A percentile compares a stretch with the other conserved stretches of the same genome.
Conservation (phyloP, 2,888 invertebrate genomes). For the Timandra comae region DNA sequence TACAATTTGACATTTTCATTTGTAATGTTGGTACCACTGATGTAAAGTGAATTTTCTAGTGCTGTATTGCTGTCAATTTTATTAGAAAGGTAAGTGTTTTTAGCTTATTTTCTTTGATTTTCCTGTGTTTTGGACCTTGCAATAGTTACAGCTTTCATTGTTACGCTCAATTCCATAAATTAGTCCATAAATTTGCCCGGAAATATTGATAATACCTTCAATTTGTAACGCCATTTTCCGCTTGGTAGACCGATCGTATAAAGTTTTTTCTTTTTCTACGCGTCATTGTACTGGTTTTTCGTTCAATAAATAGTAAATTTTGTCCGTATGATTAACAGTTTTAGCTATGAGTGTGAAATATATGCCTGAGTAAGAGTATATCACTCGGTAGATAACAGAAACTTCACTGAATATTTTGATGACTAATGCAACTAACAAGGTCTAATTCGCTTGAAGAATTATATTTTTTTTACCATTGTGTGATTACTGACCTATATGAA, state of each 20-base stretch:
- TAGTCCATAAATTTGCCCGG: constrained; percentile 2
- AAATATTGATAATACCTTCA: constrained; percentile 38
- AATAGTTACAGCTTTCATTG: constrained; percentile 4
- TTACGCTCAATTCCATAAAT: constrained; percentile 2
- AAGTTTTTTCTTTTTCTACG: constrained; percentile 44
- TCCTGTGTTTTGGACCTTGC: constrained; percentile 10
- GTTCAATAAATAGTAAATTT: no score
- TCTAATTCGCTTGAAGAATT: constrained; percentile 13
- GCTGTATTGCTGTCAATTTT: constrained; percentile 66
- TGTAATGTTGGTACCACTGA: constrained; percentile 34
- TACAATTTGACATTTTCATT: constrained; percentile 14
- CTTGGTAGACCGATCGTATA: constrained; percentile 48
- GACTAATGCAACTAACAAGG: constrained; percentile 49
- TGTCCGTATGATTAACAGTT: no score
- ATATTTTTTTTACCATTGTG: no score
- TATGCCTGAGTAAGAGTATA: no score
- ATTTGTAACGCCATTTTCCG: constrained; percentile 69
- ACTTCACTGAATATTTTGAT: constrained; percentile 34
- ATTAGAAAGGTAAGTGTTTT: constrained; percentile 65
- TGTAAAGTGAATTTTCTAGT: constrained; percentile 55
- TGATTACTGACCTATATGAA: no score
- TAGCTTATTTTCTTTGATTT: constrained; percentile 26
- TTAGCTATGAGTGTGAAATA: no score
- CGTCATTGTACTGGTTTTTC: constrained; percentile 20
- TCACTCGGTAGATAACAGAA: no score